Evolutionary conservation across 2,797 vertebrate species (phyloP), one percentile per base, ranked within the genome.

Genomic region (Pangasius sanitwongsei): DNA sequence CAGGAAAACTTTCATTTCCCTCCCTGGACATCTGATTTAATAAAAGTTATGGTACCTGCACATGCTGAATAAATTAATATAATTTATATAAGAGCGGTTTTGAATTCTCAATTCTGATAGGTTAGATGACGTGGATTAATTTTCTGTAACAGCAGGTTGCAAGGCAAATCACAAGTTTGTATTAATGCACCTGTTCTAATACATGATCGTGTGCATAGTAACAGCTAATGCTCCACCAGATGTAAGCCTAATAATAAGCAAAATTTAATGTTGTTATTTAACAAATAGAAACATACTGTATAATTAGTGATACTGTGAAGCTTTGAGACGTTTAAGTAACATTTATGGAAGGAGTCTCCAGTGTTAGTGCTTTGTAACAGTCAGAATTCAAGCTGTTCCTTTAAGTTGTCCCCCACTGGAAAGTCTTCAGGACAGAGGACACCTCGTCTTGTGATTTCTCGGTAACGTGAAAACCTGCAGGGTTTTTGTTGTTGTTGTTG

Each of bases 331-430:
- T 61, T 61, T 44, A 4, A 4, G 4, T 37, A 37, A 61, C 53
- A 8, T 59, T 50, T 31, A 50, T 31, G 28, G 15, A 84, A 84
- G 82, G 82, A 84, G 82, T 50, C 61, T 67, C 61, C 61, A 84
- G 57, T 63, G 23, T 63, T 61, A 83, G 80, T 44, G 12, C 57
- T 61, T 28, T 9, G 80, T 57, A 61, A 59, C 55, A 59, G 11
- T 41, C 34, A 80, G 77, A 80, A 57, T 80, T 37, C 18, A 37
- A 28, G 7, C 20, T 28, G 57, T 83, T 61, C 9, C 13, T 59
- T 41, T 23, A 37, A 9, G 48, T 25, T 59, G 8, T 59, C 31
- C 55, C 3, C n/a, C 31, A 81, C 5, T 57, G 78, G 31, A 81
- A 34, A 57, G 18, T 23, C 50, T 81, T 13, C 0, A 37, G 11